Percentiles rank a stretch among this genome's conserved stretches.
phyloP scores from a whole-genome alignment of 2,113 vertebrate genomes.

The Apus apus region DNA sequence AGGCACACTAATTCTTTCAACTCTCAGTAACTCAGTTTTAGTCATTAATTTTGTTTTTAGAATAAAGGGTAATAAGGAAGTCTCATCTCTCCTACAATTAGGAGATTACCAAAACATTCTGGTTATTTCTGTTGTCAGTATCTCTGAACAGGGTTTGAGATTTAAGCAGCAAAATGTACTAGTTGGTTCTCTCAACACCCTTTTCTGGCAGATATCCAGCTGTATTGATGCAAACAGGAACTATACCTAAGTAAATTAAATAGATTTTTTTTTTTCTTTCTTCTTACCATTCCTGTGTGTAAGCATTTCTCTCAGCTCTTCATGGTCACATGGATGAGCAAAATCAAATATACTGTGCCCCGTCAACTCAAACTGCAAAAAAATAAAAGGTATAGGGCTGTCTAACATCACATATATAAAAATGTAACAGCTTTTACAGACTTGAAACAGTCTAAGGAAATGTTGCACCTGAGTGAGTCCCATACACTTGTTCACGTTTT shows the following conservation, averaged over 20 bases:
- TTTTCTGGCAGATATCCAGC: neutral
- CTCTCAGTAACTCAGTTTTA: neutral
- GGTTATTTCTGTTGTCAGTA: neutral
- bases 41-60: neutral
- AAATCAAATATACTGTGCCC: slow-evolving; percentile 98
- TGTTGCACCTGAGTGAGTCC: slow-evolving; percentile 92
- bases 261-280: slow-evolving; percentile 5
- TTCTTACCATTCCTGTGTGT: slow-evolving; percentile 90
- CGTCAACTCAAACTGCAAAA: slow-evolving; percentile 92
- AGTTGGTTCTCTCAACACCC: neutral
- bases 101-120: neutral
- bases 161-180: neutral
- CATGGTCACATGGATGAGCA: slow-evolving; percentile 97
- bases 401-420: neutral
- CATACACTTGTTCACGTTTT: slow-evolving; percentile 96
- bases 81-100: neutral
- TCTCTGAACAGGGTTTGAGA: neutral
- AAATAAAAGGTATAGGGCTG: slow-evolving; percentile 1
- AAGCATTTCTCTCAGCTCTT: slow-evolving; percentile 97
- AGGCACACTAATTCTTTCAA: neutral
- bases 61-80: neutral
- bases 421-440: neutral
- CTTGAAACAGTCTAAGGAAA: neutral
- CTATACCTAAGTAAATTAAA: slow-evolving; percentile 48
- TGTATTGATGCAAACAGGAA: slow-evolving; percentile 4